Percentiles rank a stretch among this genome's conserved stretches.
These are phyloP conservation scores for Prionailurus viverrinus DNA, from an alignment of 2,113 vertebrate genomes.

Conservation along the genomic window DNA sequence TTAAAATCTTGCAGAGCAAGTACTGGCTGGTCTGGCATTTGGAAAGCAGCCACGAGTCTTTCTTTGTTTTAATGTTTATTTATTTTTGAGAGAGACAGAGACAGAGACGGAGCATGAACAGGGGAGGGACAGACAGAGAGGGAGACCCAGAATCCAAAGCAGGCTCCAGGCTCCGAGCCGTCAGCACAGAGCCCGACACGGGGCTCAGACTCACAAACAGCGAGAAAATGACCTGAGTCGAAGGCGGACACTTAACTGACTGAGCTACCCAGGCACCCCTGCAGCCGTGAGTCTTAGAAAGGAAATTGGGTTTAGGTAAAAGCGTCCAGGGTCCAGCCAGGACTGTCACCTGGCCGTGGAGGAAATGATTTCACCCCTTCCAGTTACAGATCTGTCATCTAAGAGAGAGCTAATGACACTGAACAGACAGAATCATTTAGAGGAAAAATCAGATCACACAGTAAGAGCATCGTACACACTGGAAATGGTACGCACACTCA, in stretches of 20 bases:
- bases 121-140: too few species aligned
- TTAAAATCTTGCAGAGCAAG: not conserved
- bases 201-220: too few species aligned
- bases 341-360: not conserved
- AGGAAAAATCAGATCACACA: rapidly evolving
- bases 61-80: too few species aligned
- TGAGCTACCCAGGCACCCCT: too few species aligned
- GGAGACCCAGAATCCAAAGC: too few species aligned
- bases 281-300: rapidly evolving
- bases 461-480: rapidly evolving
- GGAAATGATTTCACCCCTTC: not conserved
- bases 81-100: too few species aligned
- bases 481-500: rapidly evolving
- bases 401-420: not conserved
- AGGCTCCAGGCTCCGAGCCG: too few species aligned
- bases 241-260: too few species aligned
- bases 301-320: not conserved
- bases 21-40: rapidly evolving
- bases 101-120: too few species aligned
- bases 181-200: too few species aligned
- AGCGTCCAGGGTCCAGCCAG: rapidly evolving
- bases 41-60: rapidly evolving
- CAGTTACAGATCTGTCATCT: not conserved
- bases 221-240: too few species aligned
- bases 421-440: not conserved